phyloP scores from a whole-genome alignment of 2,888 invertebrate species.

The Tetrapedia diversipes region DNA sequence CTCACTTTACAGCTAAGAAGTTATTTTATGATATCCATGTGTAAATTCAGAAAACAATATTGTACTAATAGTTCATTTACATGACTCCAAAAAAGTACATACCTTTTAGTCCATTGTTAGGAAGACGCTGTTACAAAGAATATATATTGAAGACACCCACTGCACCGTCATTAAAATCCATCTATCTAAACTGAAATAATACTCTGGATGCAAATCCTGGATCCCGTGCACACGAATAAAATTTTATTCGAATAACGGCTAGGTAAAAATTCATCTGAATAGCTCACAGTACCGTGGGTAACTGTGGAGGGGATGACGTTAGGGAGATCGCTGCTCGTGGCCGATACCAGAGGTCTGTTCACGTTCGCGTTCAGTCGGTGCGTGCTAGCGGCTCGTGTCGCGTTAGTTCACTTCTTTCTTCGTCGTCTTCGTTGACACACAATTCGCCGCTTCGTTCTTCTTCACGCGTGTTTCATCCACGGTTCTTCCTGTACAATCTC shows the following conservation, averaged over 20 bases:
- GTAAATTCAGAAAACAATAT: too few relatives aligned
- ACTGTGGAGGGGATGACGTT: conserved; percentile 60
- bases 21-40: too few relatives aligned
- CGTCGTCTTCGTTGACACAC: conserved; percentile 18
- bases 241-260: conserved; percentile 13
- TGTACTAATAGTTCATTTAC: neutral
- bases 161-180: neutral
- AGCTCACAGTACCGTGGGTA: conserved; percentile 7
- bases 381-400: conserved; percentile 70
- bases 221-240: neutral
- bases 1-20: too few relatives aligned
- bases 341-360: conserved; percentile 61
- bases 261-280: conserved; percentile 36
- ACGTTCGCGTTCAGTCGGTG: conserved; percentile 69
- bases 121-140: too few relatives aligned
- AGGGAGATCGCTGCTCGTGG: conserved; percentile 63
- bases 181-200: neutral
- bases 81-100: neutral
- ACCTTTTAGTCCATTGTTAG: neutral
- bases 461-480: conserved; percentile 18
- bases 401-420: conserved; percentile 43
- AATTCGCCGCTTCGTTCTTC: conserved; percentile 16
- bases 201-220: neutral
- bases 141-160: neutral
- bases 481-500: neutral